Percentiles rank a stretch among this genome's conserved stretches.
Evolutionary conservation across 1,140 invertebrate species (phyloP).

Genomic region (Tetramorium alpestre): DNA sequence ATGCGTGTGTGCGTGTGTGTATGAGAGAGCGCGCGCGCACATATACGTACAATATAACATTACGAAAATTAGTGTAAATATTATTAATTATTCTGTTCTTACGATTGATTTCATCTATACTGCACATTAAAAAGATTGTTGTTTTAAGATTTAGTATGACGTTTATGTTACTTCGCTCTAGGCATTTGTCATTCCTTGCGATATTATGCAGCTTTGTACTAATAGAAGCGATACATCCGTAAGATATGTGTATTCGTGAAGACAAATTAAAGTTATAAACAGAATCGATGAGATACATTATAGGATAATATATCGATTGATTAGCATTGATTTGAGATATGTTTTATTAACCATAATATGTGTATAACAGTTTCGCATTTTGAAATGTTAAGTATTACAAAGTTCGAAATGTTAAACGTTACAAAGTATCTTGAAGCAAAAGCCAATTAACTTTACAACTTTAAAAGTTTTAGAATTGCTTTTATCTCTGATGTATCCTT

Average conservation of each 20-base stretch:
- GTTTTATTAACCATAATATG: no score
- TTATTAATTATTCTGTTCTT: no score
- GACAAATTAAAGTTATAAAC: constrained; percentile 71
- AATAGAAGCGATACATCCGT: no score
- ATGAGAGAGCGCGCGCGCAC: no score
- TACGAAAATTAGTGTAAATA: no score
- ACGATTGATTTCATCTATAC: no score
- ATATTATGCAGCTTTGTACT: not conserved
- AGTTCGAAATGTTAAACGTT: not conserved
- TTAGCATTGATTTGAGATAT: no score
- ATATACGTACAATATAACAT: no score
- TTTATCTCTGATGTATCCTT: not conserved
- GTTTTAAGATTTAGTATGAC: not conserved
- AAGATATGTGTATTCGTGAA: constrained; percentile 21
- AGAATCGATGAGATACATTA: not conserved
- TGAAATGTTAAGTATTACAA: not conserved
- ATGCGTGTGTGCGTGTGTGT: no score
- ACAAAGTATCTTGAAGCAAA: not conserved
- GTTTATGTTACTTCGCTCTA: not conserved
- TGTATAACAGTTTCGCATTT: no score
- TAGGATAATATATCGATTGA: not conserved
- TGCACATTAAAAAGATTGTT: no score
- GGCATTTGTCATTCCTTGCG: not conserved
- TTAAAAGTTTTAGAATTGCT: not conserved
- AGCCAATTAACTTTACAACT: not conserved